phyloP scores from a whole-genome alignment of 2,797 vertebrate genomes.

The Pampus argenteus region DNA sequence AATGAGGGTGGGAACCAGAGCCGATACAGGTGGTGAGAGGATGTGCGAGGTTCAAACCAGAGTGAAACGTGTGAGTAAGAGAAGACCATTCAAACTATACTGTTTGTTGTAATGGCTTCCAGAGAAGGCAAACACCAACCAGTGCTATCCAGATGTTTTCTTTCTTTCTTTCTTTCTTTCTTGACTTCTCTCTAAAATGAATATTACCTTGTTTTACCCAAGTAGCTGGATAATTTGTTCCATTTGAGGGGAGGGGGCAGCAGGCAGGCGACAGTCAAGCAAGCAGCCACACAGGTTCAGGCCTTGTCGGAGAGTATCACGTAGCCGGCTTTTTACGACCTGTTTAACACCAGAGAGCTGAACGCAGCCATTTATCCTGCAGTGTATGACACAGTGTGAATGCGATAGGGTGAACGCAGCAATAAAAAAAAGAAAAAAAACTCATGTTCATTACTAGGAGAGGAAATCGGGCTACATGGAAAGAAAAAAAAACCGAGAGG shows the following conservation, averaged over 20 bases:
- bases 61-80: slow-evolving; percentile 67
- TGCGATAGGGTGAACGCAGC: slow-evolving; percentile 57
- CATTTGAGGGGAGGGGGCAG: slow-evolving; percentile 57
- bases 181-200: slow-evolving; percentile 53
- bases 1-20: slow-evolving; percentile 70
- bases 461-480: slow-evolving; percentile 72
- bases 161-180: slow-evolving; percentile 55
- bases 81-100: slow-evolving; percentile 52
- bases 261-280: slow-evolving; percentile 72
- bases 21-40: slow-evolving; percentile 74
- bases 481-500: slow-evolving; percentile 71
- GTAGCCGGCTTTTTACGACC: slow-evolving; percentile 80
- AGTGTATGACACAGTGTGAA: slow-evolving; percentile 66
- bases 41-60: slow-evolving; percentile 58
- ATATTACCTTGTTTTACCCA: slow-evolving; percentile 73
- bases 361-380: slow-evolving; percentile 73
- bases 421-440: slow-evolving; percentile 52
- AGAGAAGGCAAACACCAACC: slow-evolving; percentile 75
- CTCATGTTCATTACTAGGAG: slow-evolving; percentile 61
- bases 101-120: slow-evolving; percentile 78
- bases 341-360: slow-evolving; percentile 80
- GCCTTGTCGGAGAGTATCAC: slow-evolving; percentile 77
- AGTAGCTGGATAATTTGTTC: slow-evolving; percentile 75
- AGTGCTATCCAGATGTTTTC: slow-evolving; percentile 68
- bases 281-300: slow-evolving; percentile 71